phyloP scores from a whole-genome alignment of 2,797 vertebrate genomes.

The Urocyon cinereoargenteus region DNA sequence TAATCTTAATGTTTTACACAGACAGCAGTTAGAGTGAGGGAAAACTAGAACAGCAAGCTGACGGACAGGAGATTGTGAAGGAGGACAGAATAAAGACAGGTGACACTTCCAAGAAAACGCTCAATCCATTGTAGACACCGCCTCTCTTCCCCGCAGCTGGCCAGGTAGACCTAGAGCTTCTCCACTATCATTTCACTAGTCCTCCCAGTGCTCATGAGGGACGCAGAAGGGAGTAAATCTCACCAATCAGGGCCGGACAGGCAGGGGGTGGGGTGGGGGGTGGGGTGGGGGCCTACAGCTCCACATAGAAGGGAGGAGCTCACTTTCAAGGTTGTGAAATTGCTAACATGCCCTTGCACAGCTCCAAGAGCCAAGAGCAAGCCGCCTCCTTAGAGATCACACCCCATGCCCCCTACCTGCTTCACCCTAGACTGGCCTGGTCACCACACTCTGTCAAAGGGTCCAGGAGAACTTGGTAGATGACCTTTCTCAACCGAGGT shows the following conservation, averaged over 20 bases:
- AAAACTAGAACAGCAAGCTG: background rate
- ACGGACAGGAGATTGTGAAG: background rate
- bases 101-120: background rate
- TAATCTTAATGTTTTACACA: background rate
- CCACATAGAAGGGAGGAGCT: background rate
- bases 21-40: background rate
- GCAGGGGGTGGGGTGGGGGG: too few species aligned
- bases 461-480: background rate
- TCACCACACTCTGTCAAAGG: background rate
- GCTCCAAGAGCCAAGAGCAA: background rate
- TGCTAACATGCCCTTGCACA: background rate
- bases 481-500: background rate
- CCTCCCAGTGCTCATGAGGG: background rate
- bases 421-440: background rate
- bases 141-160: background rate
- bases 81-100: background rate
- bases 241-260: too few species aligned
- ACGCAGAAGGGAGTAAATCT: too few species aligned
- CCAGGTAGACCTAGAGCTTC: background rate
- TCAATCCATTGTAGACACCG: background rate
- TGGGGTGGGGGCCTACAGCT: rapidly evolving
- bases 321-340: background rate
- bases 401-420: background rate
- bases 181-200: background rate
- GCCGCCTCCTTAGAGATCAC: background rate